Percentiles rank a stretch among this genome's conserved stretches.
Conservation (phyloP, 2,888 invertebrate species). For the Harpagoxenus sublaevis region DNA sequence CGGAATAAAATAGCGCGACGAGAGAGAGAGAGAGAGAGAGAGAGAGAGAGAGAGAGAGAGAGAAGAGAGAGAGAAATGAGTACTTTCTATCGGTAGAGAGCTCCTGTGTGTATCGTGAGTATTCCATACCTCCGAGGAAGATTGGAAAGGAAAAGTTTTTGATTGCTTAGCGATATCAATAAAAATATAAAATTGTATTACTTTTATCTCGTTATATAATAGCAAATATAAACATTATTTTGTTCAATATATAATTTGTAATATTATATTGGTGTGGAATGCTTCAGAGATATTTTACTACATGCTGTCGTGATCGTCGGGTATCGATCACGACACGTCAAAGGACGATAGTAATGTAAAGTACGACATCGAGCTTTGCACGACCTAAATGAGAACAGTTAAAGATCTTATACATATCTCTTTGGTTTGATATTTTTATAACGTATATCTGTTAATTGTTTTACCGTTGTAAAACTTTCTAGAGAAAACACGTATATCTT, state of each 20-base stretch:
- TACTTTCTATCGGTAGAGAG: neutral
- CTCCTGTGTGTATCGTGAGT: neutral
- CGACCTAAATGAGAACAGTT: neutral
- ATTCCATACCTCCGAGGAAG: neutral
- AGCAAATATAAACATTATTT: constrained; percentile 2
- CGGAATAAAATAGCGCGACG: neutral
- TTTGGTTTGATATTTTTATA: neutral
- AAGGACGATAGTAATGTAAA: constrained; percentile 11
- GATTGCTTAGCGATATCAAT: neutral
- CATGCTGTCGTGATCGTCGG: neutral
- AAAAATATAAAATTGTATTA: constrained; percentile 8
- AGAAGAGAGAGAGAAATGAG: too few species aligned
- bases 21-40: too few species aligned
- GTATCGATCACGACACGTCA: neutral
- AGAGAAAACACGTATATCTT: constrained; percentile 16
- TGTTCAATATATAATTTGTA: neutral
- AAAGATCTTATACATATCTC: neutral
- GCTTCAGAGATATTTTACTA: neutral
- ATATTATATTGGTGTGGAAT: neutral
- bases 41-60: too few species aligned
- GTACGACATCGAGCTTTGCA: constrained; percentile 28
- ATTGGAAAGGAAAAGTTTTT: too few species aligned
- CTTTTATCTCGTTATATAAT: neutral
- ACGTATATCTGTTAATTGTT: neutral
- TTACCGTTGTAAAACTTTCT: constrained; percentile 27